phyloP scores from a whole-genome alignment of 1,140 invertebrate species.

The Trachelipus rathkii region DNA sequence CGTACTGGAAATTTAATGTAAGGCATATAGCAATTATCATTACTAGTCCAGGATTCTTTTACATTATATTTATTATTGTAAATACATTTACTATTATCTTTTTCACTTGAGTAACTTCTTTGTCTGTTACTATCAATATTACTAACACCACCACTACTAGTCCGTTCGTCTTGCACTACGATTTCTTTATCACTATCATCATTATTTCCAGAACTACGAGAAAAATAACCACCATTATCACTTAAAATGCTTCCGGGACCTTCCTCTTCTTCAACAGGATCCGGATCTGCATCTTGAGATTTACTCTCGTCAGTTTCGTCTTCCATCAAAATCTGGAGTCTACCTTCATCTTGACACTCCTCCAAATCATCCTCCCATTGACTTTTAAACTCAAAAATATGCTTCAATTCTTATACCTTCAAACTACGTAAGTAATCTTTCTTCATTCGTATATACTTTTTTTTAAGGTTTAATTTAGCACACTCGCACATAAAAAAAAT shows the following conservation, averaged over 20 bases:
- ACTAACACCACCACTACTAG: background rate
- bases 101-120: background rate
- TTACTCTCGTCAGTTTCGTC: background rate
- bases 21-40: too few species aligned
- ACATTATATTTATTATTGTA: background rate
- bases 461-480: too few species aligned
- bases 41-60: background rate
- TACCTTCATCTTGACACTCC: background rate
- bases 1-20: background rate
- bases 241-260: background rate
- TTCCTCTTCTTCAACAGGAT: background rate
- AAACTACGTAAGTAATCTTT: too few species aligned
- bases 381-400: too few species aligned
- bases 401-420: too few species aligned
- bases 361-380: conserved; percentile 4
- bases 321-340: background rate
- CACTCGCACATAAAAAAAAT: too few species aligned
- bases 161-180: background rate
- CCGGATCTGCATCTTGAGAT: background rate
- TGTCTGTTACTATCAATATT: too few species aligned
- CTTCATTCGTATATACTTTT: background rate
- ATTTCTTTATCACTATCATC: background rate
- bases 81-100: background rate
- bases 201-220: background rate
- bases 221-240: background rate